Evolutionary conservation across 2,797 vertebrate species (phyloP).

Genomic region (Ataeniobius toweri): DNA sequence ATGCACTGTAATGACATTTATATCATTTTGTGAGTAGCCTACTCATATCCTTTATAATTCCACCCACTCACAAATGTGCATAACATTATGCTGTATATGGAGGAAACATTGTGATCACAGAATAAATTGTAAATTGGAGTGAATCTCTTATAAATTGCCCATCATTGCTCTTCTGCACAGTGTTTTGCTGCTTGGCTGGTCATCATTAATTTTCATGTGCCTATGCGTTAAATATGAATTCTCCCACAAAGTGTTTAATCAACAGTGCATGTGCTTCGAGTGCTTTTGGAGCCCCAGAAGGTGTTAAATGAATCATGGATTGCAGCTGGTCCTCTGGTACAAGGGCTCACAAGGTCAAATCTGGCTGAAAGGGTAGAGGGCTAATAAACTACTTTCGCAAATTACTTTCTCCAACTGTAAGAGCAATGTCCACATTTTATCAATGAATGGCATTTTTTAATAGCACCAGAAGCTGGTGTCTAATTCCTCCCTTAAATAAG

Average conservation of each 20-base stretch:
- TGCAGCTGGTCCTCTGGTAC: conserved; percentile 72
- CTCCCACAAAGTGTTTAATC: conserved; percentile 74
- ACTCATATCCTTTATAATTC: conserved; percentile 73
- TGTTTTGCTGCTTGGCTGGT: conserved; percentile 67
- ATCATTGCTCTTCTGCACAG: conserved; percentile 44
- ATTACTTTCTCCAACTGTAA: conserved; percentile 68
- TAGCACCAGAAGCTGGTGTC: conserved; percentile 42
- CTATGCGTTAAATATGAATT: conserved; percentile 78
- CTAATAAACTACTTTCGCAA: conserved; percentile 72
- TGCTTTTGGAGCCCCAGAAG: conserved; percentile 66
- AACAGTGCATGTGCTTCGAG: conserved; percentile 65
- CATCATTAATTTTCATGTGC: conserved; percentile 76
- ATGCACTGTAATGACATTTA: conserved; percentile 81
- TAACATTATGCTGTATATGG: conserved; percentile 66
- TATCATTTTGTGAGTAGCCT: conserved; percentile 71
- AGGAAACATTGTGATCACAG: conserved; percentile 71
- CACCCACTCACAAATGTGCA: conserved; percentile 68
- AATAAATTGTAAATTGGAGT: conserved; percentile 73
- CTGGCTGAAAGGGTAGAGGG: conserved; percentile 70
- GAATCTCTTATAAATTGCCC: conserved; percentile 65
- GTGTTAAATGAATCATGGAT: conserved; percentile 80
- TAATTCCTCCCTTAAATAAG: conserved; percentile 61
- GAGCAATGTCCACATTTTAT: conserved; percentile 65
- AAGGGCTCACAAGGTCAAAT: conserved; percentile 72
- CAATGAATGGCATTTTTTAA: conserved; percentile 60